Conservation (phyloP, 2,888 invertebrate genomes). For the Tetragnatha montana region DNA sequence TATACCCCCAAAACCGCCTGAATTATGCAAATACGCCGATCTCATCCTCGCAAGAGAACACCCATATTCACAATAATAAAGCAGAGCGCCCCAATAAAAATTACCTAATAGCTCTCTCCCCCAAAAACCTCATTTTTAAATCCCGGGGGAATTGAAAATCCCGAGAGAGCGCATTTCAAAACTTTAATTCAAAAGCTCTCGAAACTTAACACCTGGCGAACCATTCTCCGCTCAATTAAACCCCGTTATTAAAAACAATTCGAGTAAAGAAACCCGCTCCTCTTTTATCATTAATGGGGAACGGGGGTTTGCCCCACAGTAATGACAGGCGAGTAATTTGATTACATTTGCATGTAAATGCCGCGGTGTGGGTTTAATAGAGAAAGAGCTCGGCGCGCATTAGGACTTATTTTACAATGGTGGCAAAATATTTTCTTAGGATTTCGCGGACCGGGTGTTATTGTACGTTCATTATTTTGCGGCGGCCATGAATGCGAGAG, state of each 20-base stretch:
- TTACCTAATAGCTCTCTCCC: too few relatives aligned
- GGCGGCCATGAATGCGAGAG: neutral
- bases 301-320: conserved; percentile 31
- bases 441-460: conserved; percentile 1
- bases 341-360: conserved; percentile 71
- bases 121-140: too few relatives aligned
- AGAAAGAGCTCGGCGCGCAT: conserved; percentile 50
- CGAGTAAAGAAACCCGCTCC: conserved; percentile 59
- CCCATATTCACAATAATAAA: too few relatives aligned
- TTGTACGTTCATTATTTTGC: conserved; percentile 16
- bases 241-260: conserved; percentile 70
- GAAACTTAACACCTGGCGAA: conserved; percentile 64
- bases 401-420: conserved; percentile 70
- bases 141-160: too few relatives aligned
- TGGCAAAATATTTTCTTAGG: conserved; percentile 68
- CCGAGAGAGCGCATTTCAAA: neutral
- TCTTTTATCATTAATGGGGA: conserved; percentile 57
- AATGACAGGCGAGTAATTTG: conserved; percentile 69
- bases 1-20: too few relatives aligned
- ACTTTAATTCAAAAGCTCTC: conserved; percentile 65
- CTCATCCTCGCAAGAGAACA: too few relatives aligned
- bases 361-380: conserved; percentile 63
- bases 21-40: too few relatives aligned
- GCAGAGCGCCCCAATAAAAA: too few relatives aligned
- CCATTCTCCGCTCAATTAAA: conserved; percentile 67